phyloP scores from a whole-genome alignment of 2,888 invertebrate genomes.

The Scaptomyza flava region DNA sequence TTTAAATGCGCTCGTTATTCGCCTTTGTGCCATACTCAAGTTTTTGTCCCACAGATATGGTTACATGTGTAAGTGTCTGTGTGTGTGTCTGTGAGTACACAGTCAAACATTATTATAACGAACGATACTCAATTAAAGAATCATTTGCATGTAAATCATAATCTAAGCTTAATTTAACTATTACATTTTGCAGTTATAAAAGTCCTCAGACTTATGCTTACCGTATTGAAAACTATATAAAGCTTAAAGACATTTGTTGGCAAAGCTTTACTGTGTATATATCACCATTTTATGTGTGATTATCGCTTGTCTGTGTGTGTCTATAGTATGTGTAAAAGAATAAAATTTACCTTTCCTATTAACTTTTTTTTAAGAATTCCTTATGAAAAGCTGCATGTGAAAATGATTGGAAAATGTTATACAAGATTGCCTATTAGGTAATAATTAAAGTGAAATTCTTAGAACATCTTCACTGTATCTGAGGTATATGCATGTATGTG shows the following conservation, averaged over 20 bases:
- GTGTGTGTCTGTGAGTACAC: conserved; percentile 27
- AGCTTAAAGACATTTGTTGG: neutral
- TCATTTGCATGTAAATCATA: too few relatives aligned
- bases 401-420: neutral
- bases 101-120: conserved; percentile 8
- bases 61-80: neutral
- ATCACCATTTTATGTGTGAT: neutral
- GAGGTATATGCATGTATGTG: conserved; percentile 16
- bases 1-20: conserved; percentile 81
- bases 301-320: too few relatives aligned
- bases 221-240: neutral
- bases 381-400: neutral
- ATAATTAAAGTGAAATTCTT: conserved; percentile 3
- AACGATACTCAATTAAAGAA: neutral
- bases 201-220: too few relatives aligned
- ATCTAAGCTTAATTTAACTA: too few relatives aligned
- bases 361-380: too few relatives aligned
- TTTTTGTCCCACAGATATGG: conserved; percentile 54
- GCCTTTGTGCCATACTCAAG: conserved; percentile 74
- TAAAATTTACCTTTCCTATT: too few relatives aligned
- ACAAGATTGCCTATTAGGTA: neutral
- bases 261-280: neutral
- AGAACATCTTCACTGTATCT: conserved; percentile 35
- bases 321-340: too few relatives aligned
- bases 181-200: too few relatives aligned